Percentiles rank a stretch among this genome's conserved stretches.
phyloP scores from a whole-genome alignment of 1,140 invertebrate genomes.

The Ceratina japonica region DNA sequence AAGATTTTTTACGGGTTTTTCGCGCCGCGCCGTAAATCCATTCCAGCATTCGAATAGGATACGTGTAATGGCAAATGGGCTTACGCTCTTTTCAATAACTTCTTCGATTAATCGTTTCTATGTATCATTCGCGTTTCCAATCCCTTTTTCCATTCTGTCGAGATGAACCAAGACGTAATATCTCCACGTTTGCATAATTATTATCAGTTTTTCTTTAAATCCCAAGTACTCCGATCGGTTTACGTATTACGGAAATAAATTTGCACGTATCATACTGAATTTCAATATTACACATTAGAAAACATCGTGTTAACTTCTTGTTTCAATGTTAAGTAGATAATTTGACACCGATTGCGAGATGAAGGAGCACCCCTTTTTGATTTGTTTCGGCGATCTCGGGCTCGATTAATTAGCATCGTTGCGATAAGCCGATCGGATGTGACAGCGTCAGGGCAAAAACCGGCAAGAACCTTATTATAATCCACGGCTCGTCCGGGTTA shows the following conservation, averaged over 20 bases:
- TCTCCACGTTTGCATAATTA: no score
- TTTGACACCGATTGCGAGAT: neutral
- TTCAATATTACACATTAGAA: no score
- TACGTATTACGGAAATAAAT: no score
- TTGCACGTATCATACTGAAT: no score
- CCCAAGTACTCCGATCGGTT: no score
- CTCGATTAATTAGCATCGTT: constrained; percentile 46
- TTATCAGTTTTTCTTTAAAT: no score
- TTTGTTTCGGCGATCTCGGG: neutral
- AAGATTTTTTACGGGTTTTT: constrained; percentile 53
- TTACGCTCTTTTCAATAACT: constrained; percentile 18
- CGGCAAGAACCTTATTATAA: constrained; percentile 73
- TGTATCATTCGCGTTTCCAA: constrained; percentile 14
- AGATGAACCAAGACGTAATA: no score
- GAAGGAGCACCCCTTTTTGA: constrained; percentile 1
- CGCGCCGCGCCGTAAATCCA: constrained; percentile 28
- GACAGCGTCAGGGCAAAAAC: constrained; percentile 38
- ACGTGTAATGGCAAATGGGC: neutral
- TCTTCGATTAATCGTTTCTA: constrained; percentile 25
- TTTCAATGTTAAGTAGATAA: neutral
- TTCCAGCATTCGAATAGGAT: neutral
- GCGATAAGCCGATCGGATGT: constrained; percentile 45
- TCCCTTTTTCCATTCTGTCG: neutral
- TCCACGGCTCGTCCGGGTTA: constrained; percentile 73
- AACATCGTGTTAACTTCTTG: no score